Base-by-base conservation (phyloP, 2,888 invertebrate species). In the Phragmatobia fuliginosa region DNA sequence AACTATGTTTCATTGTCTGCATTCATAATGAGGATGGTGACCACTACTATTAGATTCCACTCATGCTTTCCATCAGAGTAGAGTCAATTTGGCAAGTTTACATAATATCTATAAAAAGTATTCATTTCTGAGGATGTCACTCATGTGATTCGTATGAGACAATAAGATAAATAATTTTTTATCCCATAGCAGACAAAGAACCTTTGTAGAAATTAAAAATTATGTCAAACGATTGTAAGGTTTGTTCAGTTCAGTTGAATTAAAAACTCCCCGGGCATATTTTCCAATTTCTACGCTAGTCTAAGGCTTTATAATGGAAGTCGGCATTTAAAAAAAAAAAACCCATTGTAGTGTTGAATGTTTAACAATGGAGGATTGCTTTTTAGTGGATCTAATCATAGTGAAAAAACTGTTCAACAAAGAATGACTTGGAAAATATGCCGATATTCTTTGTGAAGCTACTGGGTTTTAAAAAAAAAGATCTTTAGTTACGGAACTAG, bases 251-350 rank as follows among this genome's bases (percentile, higher is more conserved):
- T 72, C 49, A 38, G 68, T 69, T 60, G 59, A 77, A 81, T 81
- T 79, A 73, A 79, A 80, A 73, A 7, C 33, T 69, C 80, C 70
- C 41, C 66, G 8, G 73, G 80, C 75, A 58, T 70, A 79, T 72
- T 80, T 79, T 80, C 71, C 82, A 80, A 81, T 80, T 77, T 75
- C 71, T 68, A 72, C 62, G 45, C 28, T 59, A 66, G 73, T 63
- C 67, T 68, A 74, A 64, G 66, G 66, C 70, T 78, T 70, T 72
- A 72, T 73, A 73, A 79, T 70, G 63, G 66, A 71, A 49, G 63
- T 49, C 10, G 8, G 0, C 7, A 36, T 32, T 68, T 60, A 58
- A 41, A 5, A 32, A 59, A 65, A 38, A 66, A 67, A 68, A 56
- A 62, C 38, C 76, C 65, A 70, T 79, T 71, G 64, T 72, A 70